Evolutionary conservation across 1,140 invertebrate genomes (phyloP).

Genomic region (Dreissena rostriformis): DNA sequence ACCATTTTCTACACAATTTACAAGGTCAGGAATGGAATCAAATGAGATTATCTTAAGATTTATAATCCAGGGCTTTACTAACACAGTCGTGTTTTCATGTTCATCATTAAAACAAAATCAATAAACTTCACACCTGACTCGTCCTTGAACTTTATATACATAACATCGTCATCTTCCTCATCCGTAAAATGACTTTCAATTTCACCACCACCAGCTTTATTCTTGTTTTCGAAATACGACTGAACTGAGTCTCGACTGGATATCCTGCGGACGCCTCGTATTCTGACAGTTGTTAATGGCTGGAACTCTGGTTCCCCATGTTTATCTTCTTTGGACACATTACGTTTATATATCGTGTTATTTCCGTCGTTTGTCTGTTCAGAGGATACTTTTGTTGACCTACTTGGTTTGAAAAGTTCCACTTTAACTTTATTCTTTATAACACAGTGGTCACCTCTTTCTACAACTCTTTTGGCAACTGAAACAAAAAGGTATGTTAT

Average conservation of each 20-base stretch:
- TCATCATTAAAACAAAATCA: no score
- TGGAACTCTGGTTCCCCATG: not conserved
- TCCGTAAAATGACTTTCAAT: constrained; percentile 6
- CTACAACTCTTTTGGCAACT: constrained; percentile 24
- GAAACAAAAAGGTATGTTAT: no score
- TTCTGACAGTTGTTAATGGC: not conserved
- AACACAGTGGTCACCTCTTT: not conserved
- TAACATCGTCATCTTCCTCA: constrained; percentile 34
- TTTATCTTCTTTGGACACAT: not conserved
- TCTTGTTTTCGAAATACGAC: constrained; percentile 23
- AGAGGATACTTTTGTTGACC: not conserved
- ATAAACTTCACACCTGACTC: not conserved
- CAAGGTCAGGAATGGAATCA: no score
- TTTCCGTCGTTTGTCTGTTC: no score
- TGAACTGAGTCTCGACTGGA: constrained; percentile 11
- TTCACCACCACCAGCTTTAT: constrained; percentile 11
- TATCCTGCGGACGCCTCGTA: not conserved
- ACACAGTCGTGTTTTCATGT: no score
- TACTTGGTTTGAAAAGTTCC: constrained; percentile 3
- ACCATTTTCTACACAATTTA: no score
- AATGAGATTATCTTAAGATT: no score
- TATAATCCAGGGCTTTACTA: no score
- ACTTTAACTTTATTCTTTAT: constrained; percentile 25
- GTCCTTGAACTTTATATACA: constrained; percentile 11
- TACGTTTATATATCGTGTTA: no score